Base-by-base conservation (phyloP, 2,888 invertebrate genomes). In the Pseudococcus viburni region DNA sequence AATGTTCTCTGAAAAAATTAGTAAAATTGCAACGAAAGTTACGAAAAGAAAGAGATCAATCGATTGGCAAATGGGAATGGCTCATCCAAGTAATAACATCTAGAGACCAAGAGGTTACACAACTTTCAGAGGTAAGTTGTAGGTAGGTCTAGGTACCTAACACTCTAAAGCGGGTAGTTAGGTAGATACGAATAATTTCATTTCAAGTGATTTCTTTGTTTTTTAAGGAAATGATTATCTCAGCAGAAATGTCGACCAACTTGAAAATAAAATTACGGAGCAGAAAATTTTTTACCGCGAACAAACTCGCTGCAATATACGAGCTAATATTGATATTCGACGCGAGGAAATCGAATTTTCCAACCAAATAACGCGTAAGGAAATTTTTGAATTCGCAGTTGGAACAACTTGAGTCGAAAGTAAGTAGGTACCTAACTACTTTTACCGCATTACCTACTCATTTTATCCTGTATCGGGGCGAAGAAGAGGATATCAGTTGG, bases 301-400 rank as follows among this genome's bases (percentile, higher is more conserved):
- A 33, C 87, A 77, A 51, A 22, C 48, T 77, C 87, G 87, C 17
- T 77, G 48, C 33, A 87, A 87, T 87, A 87, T 87, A 26, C 48
- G 22, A 77, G 15, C 48, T 19, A 33, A 77, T 9, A 87, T 87
- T 15, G 48, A 51, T 73, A 51, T 77, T 51, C 46, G 77, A 5
- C 55, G 51, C n/a, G 46, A 19, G 22, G 42, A 83, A 83, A 19
- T 42, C 17, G 9, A 46, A 83, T n/a, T 83, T 11, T 19, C 46
- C 33, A 46, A 46, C n/a, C 80, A 15, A 19, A 46, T 8, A 2
- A 19, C 19, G 0, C 15, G 11, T 7, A 19, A 46, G 22, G 19
- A 83, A 1, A 83, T 46, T 83, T n/a, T 22, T 83, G 12, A 73
- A 12, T 17, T 15, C 33, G 73, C 73, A 73, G 15, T 17, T 73